Evolutionary conservation across 2,888 invertebrate genomes (phyloP), one percentile per base, ranked within the genome.

Genomic region (Stegophylla sp.): DNA sequence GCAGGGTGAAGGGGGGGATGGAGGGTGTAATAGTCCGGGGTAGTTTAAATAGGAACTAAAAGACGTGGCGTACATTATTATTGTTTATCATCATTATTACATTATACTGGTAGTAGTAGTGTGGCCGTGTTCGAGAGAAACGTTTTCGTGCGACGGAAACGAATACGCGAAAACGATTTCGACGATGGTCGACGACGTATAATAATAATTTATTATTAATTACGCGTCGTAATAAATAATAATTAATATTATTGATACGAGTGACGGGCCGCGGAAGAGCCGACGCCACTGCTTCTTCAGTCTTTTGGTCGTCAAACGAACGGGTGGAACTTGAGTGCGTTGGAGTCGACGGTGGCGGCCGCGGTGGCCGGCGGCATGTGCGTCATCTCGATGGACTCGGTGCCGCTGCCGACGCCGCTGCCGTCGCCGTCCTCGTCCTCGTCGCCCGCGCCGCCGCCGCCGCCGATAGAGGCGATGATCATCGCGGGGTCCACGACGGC

Each of bases 271-370:
- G 15, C 28, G 4, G 26, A 23, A 13, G 3, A 26, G 51, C 7
- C 48, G 17, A 15, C 72, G 34, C 5, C 34, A 15, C 3, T 26
- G 20, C 41, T 15, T 15, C 28, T 56, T 77, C 77, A 77, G 77
- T 77, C 77, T 79, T 69, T n/a, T n/a, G n/a, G 59, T 69, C 59
- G 79, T 79, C 69, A 79, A 61, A 79, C 79, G 61, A 69, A 79
- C 48, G 79, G 79, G 41, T 79, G 79, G 41, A 48, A 79, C 61
- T 79, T 69, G 0, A 23, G 79, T 17, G 9, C 69, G 13, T 69
- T 48, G 13, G 79, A 1, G 28, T 26, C 67, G 43, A n/a, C 15
- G 5, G 59, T 26, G 51, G 20, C n/a, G 13, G 53, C 20, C 3
- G 20, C 34, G n/a, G n/a, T n/a, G n/a, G n/a, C 0, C 41, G 64